Evolutionary conservation across 2,797 vertebrate genomes (phyloP), one percentile per base, ranked within the genome.

Genomic region (Acanthis flammea): DNA sequence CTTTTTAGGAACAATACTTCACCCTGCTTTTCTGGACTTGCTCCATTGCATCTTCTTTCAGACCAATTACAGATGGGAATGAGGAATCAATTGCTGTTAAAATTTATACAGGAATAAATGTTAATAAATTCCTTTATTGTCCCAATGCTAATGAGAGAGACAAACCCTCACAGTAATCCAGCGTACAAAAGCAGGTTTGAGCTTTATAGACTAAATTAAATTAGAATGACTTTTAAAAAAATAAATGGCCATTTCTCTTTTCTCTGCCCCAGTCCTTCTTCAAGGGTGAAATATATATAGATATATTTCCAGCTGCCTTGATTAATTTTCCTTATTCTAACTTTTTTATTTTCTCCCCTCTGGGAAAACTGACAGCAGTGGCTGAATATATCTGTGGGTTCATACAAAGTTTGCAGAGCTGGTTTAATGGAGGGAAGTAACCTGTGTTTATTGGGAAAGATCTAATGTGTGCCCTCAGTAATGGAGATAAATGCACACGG

Each of bases 71-170:
- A 86, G 37, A 45, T 71, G 57, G 57, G 57, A 93, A 42, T 77
- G 35, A 87, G 58, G 74, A 87, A 87, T 89, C 63, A 86, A 92
- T 74, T 83, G 30, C 48, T 92, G 45, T 61, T 63, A 25, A 77
- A 91, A 91, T 91, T 94, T 92, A 83, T 91, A 82, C 19, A 74
- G 37, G 54, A 93, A 90, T 84, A 88, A 90, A 88, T 90, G 70
- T 88, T 92, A 91, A 89, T 79, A 9, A 82, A 74, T 92, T 94
- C 37, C 65, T 82, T 71, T 57, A 80, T 48, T 63, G 48, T 60
- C n/a, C n/a, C 35, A 60, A 14, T 80, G 24, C 41, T 91, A 87
- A 89, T 33, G 15, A 93, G 67, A 84, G 33, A 76, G 65, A 76
- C 37, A 74, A 92, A 42, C 9, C n/a, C 42, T 87, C 50, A 33